A percentile compares a stretch with the other conserved stretches of the same genome.
These are phyloP conservation scores for Limnephilus auricula DNA, from an alignment of 2,888 invertebrate genomes.

Conservation along the genomic window DNA sequence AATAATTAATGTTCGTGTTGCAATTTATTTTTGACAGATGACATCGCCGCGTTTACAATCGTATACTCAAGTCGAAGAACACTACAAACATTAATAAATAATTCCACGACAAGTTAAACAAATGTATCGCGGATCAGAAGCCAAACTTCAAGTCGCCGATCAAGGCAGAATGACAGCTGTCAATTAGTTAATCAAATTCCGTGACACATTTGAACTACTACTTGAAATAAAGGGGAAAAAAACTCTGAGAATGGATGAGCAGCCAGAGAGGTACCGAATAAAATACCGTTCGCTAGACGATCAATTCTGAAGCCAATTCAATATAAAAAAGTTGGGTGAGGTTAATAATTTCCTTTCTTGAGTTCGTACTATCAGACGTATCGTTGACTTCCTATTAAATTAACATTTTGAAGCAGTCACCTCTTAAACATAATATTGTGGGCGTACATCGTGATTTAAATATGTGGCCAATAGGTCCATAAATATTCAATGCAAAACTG, in stretches of 20 bases:
- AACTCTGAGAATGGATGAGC: slow-evolving; percentile 12
- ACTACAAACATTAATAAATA: slow-evolving; percentile 21
- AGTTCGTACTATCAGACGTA: neutral
- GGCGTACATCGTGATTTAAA: too few species aligned
- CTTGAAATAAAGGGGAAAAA: slow-evolving; percentile 13
- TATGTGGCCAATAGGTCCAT: too few species aligned
- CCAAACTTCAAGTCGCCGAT: slow-evolving; percentile 10
- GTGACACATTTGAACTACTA: slow-evolving; percentile 38
- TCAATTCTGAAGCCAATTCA: slow-evolving; percentile 28
- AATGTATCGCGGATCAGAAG: slow-evolving; percentile 45
- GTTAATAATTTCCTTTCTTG: neutral
- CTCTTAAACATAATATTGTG: neutral
- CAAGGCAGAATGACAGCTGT: slow-evolving; percentile 2
- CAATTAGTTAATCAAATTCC: slow-evolving; percentile 32
- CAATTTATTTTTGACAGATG: slow-evolving; percentile 20
- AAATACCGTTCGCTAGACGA: slow-evolving; percentile 13
- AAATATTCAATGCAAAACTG: too few species aligned
- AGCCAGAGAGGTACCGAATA: neutral
- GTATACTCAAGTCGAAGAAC: neutral
- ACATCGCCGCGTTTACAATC: neutral
- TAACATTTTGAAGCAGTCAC: neutral
- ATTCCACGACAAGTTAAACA: slow-evolving; percentile 30
- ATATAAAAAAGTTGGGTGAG: neutral
- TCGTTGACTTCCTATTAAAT: neutral
- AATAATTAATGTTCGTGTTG: neutral